Percentiles rank a stretch among this genome's conserved stretches.
Conservation (phyloP, 2,113 vertebrate genomes). For the Baryphthengus martii region DNA sequence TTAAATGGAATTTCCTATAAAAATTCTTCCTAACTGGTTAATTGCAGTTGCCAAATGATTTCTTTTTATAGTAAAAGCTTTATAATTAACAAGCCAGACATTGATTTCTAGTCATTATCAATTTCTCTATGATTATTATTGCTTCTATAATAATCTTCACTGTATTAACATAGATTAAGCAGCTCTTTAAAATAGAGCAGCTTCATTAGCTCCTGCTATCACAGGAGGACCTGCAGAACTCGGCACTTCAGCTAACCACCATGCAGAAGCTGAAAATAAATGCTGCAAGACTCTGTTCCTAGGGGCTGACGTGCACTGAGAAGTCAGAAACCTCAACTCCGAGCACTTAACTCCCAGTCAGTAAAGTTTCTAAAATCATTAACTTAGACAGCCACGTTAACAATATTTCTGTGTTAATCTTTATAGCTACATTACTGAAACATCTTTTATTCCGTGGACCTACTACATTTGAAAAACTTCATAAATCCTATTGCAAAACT, state of each 20-base stretch:
- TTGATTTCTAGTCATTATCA: constrained; percentile 74
- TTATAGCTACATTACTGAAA: not conserved
- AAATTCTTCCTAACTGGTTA: constrained; percentile 63
- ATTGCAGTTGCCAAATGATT: constrained; percentile 72
- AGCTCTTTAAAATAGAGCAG: constrained; percentile 65
- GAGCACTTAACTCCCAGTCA: not conserved
- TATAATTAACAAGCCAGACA: constrained; percentile 74
- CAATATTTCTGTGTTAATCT: not conserved
- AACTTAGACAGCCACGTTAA: not conserved
- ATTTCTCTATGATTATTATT: constrained; percentile 75
- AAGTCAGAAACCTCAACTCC: not conserved
- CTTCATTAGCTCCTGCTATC: constrained; percentile 64
- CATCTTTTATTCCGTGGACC: not conserved
- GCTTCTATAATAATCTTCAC: constrained; percentile 71
- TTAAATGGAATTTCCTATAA: constrained; percentile 65
- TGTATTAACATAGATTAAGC: constrained; percentile 72
- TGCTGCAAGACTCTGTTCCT: not conserved
- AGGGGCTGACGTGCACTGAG: not conserved
- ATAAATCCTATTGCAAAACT: not conserved
- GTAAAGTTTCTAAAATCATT: constrained; percentile 5
- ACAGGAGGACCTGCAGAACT: constrained; percentile 47
- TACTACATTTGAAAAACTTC: not conserved
- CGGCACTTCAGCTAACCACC: not conserved
- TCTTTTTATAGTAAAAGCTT: constrained; percentile 75
- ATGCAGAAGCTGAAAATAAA: constrained; percentile 38